Evolutionary conservation across 37 sponge, comb jelly and placozoan genomes (phyloP), one percentile per base, ranked within the genome.

Genomic region (Ianthella basta): DNA sequence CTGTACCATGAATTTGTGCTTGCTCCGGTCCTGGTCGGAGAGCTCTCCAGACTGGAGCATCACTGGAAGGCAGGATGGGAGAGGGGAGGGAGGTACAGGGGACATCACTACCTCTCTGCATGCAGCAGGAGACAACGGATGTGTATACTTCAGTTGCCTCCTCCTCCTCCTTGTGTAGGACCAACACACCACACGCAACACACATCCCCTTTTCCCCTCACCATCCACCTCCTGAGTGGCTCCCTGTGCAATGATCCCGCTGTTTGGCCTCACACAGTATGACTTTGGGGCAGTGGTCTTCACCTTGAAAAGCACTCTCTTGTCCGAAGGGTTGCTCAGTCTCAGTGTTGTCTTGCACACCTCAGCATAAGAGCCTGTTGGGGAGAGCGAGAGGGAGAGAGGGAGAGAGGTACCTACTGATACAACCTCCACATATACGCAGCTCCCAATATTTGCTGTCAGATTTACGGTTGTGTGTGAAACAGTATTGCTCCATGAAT

Each of bases 1-100:
- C 87, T 98, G 98, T 25, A 98, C 98, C 98, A 98, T 98, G 82
- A 98, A 98, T 84, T 98, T 98, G 91, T 98, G 98, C 60, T 95
- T 95, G 40, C 59, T 84, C 60, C 85, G 67, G 35, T 93, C 92
- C 15, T 72, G 55, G 53, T 78, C 57, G 44, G 85, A 67, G 25
- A 86, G 82, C 20, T 90, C 89, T 56, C 90, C 79, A 2, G 96
- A 94, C 82, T 98, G 98, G 53, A 98, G 79, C 98, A 96, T 98
- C 32, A 98, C 97, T 89, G 66, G 10, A 50, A 0, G 18, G 29
- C 20, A 66, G n/a, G 40, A 8, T 35, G 23, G 15, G 55, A n/a
- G 54, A 39, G 53, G 15, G 66, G 50, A 44, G 50, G 50, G 50
- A 44, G 50, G 50, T 3, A 44, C n/a, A n/a, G n/a, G 50, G 50